These are phyloP conservation scores for Noturus placidus DNA, from an alignment of 2,113 vertebrate genomes.

Conservation along the genomic window DNA sequence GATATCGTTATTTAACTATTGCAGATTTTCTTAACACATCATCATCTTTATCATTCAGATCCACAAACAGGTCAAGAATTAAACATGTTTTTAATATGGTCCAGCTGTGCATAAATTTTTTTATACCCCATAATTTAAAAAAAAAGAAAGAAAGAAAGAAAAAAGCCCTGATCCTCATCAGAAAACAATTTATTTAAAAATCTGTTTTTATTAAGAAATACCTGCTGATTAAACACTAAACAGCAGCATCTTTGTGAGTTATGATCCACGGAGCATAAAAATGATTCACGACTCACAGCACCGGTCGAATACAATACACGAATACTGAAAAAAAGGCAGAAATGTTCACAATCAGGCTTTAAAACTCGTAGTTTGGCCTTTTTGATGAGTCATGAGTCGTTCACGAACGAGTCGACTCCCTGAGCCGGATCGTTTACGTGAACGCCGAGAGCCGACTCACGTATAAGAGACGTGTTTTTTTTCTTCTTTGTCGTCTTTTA, in stretches of 20 bases:
- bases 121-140: background rate
- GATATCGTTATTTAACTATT: background rate
- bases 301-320: background rate
- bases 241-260: background rate
- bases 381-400: background rate
- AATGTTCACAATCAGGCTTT: background rate
- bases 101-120: background rate
- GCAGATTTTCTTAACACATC: background rate
- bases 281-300: background rate
- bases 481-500: too few relatives aligned
- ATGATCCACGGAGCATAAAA: background rate
- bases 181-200: background rate
- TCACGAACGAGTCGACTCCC: background rate
- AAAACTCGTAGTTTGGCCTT: background rate
- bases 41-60: background rate
- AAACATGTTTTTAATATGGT: background rate
- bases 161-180: background rate
- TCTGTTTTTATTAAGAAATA: background rate
- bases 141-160: background rate
- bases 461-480: background rate
- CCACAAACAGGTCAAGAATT: background rate
- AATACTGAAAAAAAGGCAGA: background rate
- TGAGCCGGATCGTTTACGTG: too few relatives aligned
- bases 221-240: background rate
- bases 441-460: background rate